A percentile compares a stretch with the other conserved stretches of the same genome.
Conservation (phyloP, 2,113 vertebrate species). For the Chinchilla lanigera region DNA sequence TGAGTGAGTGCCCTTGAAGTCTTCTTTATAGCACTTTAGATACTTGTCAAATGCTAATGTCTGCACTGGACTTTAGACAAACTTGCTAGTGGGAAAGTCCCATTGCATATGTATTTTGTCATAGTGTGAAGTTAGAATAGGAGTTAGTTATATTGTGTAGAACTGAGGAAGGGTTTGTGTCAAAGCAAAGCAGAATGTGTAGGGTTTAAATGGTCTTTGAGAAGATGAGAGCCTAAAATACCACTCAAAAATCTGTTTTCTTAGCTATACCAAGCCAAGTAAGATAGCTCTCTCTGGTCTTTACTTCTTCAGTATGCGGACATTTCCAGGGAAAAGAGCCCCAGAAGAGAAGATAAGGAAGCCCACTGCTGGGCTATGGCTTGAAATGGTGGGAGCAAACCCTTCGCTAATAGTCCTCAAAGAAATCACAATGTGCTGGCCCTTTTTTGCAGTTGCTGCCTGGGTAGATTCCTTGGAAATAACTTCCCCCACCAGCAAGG, state of each 20-base stretch:
- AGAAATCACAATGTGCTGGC: not conserved
- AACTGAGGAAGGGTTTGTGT: not conserved
- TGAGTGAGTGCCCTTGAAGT: not conserved
- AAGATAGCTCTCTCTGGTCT: not conserved
- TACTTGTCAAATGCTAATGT: not conserved
- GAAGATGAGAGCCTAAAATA: not conserved
- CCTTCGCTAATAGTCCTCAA: not conserved
- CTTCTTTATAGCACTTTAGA: not conserved
- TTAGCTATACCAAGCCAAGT: not conserved
- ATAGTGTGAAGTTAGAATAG: not conserved
- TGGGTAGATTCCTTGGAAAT: not conserved
- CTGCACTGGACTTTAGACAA: not conserved
- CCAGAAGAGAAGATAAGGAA: not conserved
- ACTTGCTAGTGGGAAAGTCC: not conserved
- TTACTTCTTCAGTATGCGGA: not conserved
- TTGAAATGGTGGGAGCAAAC: not conserved
- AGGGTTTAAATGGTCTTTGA: not conserved
- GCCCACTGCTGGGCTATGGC: fast-evolving
- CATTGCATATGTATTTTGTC: not conserved
- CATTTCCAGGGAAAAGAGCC: not conserved
- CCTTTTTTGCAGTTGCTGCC: not conserved
- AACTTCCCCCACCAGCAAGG: not conserved
- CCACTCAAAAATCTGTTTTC: not conserved
- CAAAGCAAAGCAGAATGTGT: not conserved
- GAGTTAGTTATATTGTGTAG: not conserved